Percentiles rank a stretch among this genome's conserved stretches.
Conservation (phyloP, 2,113 vertebrate genomes). For the Dicaeum eximium region DNA sequence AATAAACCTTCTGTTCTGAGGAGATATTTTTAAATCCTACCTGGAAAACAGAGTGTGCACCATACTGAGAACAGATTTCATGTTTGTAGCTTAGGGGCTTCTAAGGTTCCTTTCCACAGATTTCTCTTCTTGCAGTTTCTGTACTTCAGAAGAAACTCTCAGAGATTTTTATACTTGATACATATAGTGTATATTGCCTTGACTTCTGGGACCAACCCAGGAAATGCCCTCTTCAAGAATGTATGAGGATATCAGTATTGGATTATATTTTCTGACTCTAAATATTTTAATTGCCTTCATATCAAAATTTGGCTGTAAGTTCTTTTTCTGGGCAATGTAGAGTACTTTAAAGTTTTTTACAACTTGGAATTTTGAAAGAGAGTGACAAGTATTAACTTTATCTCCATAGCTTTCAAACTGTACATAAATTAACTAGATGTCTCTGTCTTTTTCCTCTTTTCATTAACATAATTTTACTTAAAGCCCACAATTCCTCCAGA, state of each 20-base stretch:
- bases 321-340: not conserved
- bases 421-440: fast-evolving
- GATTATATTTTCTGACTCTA: not conserved
- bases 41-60: not conserved
- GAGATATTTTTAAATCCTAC: not conserved
- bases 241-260: not conserved
- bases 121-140: not conserved
- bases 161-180: not conserved
- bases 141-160: not conserved
- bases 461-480: not conserved
- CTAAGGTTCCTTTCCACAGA: not conserved
- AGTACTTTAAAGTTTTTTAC: not conserved
- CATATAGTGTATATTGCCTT: not conserved
- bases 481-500: not conserved
- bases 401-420: not conserved
- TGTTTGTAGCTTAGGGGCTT: not conserved
- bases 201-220: not conserved
- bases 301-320: not conserved
- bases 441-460: not conserved
- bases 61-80: not conserved
- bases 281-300: not conserved
- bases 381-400: not conserved
- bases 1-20: not conserved
- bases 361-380: not conserved
- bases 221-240: not conserved